Evolutionary conservation across 2,888 invertebrate genomes (phyloP), one percentile per base, ranked within the genome.

Genomic region (Lydus trimaculatus): DNA sequence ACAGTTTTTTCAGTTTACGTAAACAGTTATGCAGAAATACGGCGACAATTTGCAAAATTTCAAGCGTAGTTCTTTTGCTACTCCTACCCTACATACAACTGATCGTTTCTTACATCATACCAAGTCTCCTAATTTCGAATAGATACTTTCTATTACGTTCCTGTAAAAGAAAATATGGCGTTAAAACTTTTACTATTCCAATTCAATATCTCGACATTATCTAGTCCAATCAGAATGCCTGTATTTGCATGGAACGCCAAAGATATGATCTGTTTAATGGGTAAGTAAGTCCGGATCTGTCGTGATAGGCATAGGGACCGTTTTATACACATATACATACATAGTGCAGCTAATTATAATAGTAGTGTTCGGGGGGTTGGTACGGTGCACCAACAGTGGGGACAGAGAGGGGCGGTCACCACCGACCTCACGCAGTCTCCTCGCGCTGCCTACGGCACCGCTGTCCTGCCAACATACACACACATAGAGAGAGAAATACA

Each of bases 391-490:
- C 81, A 79, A 60, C 81, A 80, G 83, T 81, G 82, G 82, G 83
- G 83, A 81, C 80, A 81, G 81, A 81, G 82, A 83, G 81, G 81
- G 83, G 82, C 82, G 82, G 81, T 83, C 84, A 84, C 84, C 82
- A 80, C 81, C 85, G 84, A 81, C 84, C 84, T 81, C 84, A 85
- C 84, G 85, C 85, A 85, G 83, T 84, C 84, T 84, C 82, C 83
- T 82, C 81, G 80, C 81, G 82, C 80, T 81, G 82, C 82, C 83
- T 80, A 83, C 85, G 84, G 86, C 84, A 85, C 86, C 85, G 85
- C 82, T 82, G 81, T 81, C 83, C 83, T 79, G 80, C 75, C 83
- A 85, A 73, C 73, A 75, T 76, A 79, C 80, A 84, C 75, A 56
- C 56, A 52, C 11, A 48, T 20, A 48, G 4, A 43, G 17, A 43